A percentile compares a stretch with the other conserved stretches of the same genome.
Conservation (phyloP, 1,140 invertebrate species). For the Drosophila bipectinata region DNA sequence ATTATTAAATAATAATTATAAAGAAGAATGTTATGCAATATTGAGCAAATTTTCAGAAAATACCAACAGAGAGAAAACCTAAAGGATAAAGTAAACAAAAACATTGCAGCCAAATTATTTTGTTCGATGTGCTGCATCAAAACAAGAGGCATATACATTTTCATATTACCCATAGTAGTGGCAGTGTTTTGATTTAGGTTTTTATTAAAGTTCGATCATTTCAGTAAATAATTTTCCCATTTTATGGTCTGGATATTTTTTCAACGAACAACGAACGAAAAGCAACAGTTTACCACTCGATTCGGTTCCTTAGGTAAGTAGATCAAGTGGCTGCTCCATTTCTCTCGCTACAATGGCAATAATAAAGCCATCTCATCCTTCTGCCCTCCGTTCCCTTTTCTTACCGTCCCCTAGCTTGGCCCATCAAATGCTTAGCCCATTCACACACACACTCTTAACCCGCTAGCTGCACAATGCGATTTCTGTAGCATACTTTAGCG, state of each 20-base stretch:
- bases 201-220: conserved; percentile 38
- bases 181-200: conserved; percentile 25
- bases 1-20: not conserved
- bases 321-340: conserved; percentile 57
- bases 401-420: conserved; percentile 12
- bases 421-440: conserved; percentile 53
- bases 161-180: conserved; percentile 24
- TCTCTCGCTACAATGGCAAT: conserved; percentile 43
- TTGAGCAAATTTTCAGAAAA: not conserved
- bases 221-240: conserved; percentile 2
- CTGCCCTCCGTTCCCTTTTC: conserved; percentile 1
- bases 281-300: conserved; percentile 21
- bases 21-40: not conserved
- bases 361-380: conserved; percentile 40
- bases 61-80: conserved; percentile 23
- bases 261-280: not conserved
- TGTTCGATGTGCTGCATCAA: conserved; percentile 61
- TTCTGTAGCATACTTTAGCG: conserved; percentile 72
- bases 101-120: conserved; percentile 60
- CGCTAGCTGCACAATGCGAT: conserved; percentile 43
- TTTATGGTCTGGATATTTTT: not conserved
- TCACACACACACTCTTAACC: conserved; percentile 18
- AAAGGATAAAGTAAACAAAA: conserved; percentile 64
- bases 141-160: conserved; percentile 56
- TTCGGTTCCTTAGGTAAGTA: conserved; percentile 33